Evolutionary conservation across 2,113 vertebrate genomes (phyloP).

Genomic region (Tapirus terrestris): DNA sequence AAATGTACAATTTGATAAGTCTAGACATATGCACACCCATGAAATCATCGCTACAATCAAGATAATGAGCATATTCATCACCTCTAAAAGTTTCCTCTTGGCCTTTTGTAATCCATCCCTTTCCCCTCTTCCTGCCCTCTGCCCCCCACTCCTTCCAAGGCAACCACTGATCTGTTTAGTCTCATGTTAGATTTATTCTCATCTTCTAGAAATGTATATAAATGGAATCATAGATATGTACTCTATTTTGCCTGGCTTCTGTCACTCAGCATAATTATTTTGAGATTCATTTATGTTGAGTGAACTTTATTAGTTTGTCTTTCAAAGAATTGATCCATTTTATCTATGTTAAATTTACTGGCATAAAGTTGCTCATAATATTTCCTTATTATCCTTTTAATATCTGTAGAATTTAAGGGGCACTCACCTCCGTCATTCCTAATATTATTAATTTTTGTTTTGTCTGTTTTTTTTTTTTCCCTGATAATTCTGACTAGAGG

Average conservation of each 20-base stretch:
- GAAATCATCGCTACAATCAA: neutral
- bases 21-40: neutral
- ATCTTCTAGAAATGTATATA: neutral
- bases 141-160: accelerated
- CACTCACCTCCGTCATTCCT: neutral
- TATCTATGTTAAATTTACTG: constrained; percentile 24
- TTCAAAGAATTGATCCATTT: constrained; percentile 6
- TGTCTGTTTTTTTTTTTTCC: neutral
- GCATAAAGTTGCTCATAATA: neutral
- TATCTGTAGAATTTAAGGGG: neutral
- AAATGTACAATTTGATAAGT: neutral
- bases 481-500: neutral
- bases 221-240: neutral
- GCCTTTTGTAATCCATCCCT: neutral
- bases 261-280: constrained; percentile 12
- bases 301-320: constrained; percentile 15
- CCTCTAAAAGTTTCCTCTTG: neutral
- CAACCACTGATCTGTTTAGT: neutral
- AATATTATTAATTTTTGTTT: neutral
- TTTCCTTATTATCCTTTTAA: neutral
- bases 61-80: neutral
- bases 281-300: neutral
- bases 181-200: neutral
- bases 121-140: neutral
- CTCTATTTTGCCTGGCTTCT: neutral